Conservation (phyloP, 92 coral and sea anemone species). For the Chrysogorgia sp. region DNA sequence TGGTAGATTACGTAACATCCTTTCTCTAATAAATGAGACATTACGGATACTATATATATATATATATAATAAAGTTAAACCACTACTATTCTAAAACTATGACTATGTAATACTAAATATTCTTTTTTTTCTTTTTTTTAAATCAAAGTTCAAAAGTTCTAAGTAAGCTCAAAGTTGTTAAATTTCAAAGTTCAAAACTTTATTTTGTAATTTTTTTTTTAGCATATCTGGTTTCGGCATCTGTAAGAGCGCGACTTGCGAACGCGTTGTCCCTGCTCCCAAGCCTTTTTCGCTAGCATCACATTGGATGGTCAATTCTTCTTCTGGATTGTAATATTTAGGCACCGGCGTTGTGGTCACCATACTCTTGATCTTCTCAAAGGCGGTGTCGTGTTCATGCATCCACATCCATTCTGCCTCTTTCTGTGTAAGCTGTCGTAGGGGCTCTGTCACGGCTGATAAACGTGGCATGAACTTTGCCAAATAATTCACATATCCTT, state of each 20-base stretch:
- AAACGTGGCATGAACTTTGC: constrained; percentile 34
- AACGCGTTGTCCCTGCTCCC: constrained; percentile 1
- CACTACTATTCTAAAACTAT: no score
- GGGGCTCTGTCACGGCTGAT: constrained; percentile 34
- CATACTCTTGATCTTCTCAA: constrained; percentile 19
- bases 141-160: no score
- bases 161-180: no score
- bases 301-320: constrained; percentile 9
- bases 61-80: no score
- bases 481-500: constrained; percentile 33
- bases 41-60: no score
- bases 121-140: no score
- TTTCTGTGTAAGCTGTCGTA: constrained; percentile 30
- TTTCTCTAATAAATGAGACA: no score
- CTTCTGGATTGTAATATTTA: constrained; percentile 15
- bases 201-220: neutral
- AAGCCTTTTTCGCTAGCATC: constrained; percentile 31
- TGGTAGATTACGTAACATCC: no score
- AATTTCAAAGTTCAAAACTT: no score
- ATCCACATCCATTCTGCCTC: constrained; percentile 32
- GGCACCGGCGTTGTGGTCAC: constrained; percentile 35
- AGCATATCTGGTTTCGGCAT: no score
- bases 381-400: constrained; percentile 19
- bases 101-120: no score
- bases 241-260: neutral